Evolutionary conservation across 2,113 vertebrate genomes (phyloP), one percentile per base, ranked within the genome.

Genomic region (Ammodytes marinus): DNA sequence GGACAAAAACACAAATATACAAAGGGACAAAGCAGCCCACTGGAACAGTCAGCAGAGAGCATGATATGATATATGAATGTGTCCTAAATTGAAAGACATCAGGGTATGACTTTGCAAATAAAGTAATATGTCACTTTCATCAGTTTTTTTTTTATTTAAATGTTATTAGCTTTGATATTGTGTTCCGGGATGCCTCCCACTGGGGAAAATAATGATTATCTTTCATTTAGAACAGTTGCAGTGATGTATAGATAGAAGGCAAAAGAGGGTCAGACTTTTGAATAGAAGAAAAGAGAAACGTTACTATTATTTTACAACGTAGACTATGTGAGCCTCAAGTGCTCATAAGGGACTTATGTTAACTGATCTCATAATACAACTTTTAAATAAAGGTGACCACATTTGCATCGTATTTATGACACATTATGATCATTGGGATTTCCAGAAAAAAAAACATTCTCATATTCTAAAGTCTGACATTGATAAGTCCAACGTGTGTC

Each of bases 1-100:
- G 74, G 86, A 91, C 74, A 12, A 88, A 88, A 92, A 90, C 80
- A 82, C 64, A 86, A 86, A 86, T 84, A 89, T 90, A 82, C 65
- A 84, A 88, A 86, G 83, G 77, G 90, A 80, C 89, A 88, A 89
- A 83, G 86, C 80, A 69, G 86, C 88, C 75, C 78, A 69, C 47
- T 86, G 88, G 90, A 94, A 90, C 87, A 89, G 88, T 84, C 81
- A 69, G 79, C 27, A 65, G 71, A 82, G 79, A 89, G 84, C 90
- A 86, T 91, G 88, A 93, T 93, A 93, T 92, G 82, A 89, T 89
- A 93, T 92, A 91, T 91, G 86, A 88, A 91, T 91, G 89, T 85
- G 80, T 64, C 82, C 85, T 86, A 85, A 81, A 91, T 91, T 85
- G 72, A 84, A 88, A 79, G 83, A 81, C 75, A 71, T 52, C 67